These are phyloP conservation scores for Micrasema minimum DNA, from an alignment of 1,140 invertebrate species.

Conservation along the genomic window DNA sequence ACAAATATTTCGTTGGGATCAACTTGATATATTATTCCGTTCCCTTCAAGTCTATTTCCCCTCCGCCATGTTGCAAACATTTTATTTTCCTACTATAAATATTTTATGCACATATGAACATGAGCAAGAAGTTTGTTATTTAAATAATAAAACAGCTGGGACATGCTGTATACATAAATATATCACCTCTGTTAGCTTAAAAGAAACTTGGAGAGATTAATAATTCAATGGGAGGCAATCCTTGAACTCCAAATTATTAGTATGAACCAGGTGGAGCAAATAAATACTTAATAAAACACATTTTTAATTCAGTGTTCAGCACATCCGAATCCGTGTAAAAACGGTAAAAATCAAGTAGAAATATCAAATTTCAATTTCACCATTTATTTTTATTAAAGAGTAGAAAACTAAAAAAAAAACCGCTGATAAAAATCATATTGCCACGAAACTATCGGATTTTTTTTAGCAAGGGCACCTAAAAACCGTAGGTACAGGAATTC, in stretches of 20 bases:
- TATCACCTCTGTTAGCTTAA: conserved; percentile 9
- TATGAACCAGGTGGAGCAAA: conserved; percentile 9
- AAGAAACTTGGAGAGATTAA: conserved; percentile 28
- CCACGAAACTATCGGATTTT: no score
- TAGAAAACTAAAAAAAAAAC: no score
- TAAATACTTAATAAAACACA: conserved; percentile 4
- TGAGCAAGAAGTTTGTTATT: conserved; percentile 26
- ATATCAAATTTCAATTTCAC: no score
- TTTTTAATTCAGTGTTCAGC: background rate
- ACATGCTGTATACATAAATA: conserved; percentile 8
- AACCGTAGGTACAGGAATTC: no score
- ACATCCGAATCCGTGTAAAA: background rate
- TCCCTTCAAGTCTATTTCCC: no score
- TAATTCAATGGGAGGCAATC: conserved; percentile 26
- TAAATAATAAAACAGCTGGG: conserved; percentile 24
- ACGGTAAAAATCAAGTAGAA: background rate
- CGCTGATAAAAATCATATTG: no score
- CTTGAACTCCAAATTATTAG: conserved; percentile 17
- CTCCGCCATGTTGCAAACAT: conserved; percentile 15
- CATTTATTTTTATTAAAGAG: no score
- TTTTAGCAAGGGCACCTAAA: no score
- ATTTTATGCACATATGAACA: conserved; percentile 17
- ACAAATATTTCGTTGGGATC: no score
- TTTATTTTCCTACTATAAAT: conserved; percentile 24
- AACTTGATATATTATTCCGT: no score